phyloP scores from a whole-genome alignment of 2,797 vertebrate species.

The Falco rusticolus region DNA sequence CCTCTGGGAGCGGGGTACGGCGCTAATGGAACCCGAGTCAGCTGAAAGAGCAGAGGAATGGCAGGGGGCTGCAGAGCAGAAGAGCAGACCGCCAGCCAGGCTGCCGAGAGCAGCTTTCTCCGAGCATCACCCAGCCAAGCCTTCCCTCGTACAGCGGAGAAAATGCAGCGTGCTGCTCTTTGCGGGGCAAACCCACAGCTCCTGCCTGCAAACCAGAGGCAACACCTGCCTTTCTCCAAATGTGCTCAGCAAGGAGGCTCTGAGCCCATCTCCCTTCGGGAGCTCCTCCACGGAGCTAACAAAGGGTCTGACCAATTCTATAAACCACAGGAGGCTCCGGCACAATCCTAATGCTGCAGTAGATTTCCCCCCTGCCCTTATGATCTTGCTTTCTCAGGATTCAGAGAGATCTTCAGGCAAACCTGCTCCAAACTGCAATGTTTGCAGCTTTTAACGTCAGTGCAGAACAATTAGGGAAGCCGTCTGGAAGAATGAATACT shows the following conservation, averaged over 20 bases:
- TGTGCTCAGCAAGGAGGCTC: background rate
- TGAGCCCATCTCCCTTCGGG: background rate
- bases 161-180: background rate
- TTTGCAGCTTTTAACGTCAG: background rate
- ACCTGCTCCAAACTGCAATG: background rate
- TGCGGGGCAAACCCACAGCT: background rate
- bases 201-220: background rate
- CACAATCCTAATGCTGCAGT: background rate
- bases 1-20: background rate
- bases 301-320: background rate
- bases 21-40: fast-evolving
- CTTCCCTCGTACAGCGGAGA: background rate
- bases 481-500: background rate
- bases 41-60: background rate
- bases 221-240: background rate
- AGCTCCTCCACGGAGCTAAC: fast-evolving
- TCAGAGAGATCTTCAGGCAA: background rate
- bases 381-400: background rate
- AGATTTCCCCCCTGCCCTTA: background rate
- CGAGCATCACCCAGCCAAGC: fast-evolving
- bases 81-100: background rate
- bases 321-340: background rate
- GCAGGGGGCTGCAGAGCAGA: background rate
- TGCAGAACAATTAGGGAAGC: background rate
- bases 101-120: background rate